These are phyloP conservation scores for Formica selysi DNA, from an alignment of 1,140 invertebrate genomes.

Conservation along the genomic window DNA sequence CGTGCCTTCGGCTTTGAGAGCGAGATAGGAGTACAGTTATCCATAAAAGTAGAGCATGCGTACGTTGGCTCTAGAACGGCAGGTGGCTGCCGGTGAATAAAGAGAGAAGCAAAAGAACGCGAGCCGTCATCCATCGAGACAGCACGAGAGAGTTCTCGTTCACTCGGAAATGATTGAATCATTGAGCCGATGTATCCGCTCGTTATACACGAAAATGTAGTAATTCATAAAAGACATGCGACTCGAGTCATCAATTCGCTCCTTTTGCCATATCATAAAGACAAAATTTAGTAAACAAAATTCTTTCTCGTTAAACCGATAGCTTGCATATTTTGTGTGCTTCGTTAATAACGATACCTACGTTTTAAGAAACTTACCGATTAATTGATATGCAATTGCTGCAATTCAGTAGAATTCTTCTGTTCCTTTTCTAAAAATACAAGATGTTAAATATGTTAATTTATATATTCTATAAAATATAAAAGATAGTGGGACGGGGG, in stretches of 20 bases:
- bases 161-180: constrained; percentile 59
- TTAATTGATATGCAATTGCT: background rate
- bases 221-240: constrained; percentile 4
- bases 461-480: background rate
- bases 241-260: constrained; percentile 14
- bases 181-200: constrained; percentile 29
- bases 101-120: constrained; percentile 67
- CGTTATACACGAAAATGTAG: constrained; percentile 39
- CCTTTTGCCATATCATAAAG: background rate
- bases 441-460: background rate
- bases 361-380: background rate
- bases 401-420: background rate
- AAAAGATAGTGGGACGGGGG: constrained; percentile 1
- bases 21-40: constrained; percentile 78
- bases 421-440: background rate
- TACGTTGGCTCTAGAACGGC: constrained; percentile 75
- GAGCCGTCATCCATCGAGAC: constrained; percentile 65
- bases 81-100: constrained; percentile 77
- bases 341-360: background rate
- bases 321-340: background rate
- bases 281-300: background rate
- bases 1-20: constrained; percentile 68
- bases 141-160: constrained; percentile 43
- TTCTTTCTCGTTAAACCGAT: background rate
- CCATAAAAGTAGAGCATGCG: constrained; percentile 80